phyloP scores from a whole-genome alignment of 1,140 invertebrate species.

The Argopecten irradians region DNA sequence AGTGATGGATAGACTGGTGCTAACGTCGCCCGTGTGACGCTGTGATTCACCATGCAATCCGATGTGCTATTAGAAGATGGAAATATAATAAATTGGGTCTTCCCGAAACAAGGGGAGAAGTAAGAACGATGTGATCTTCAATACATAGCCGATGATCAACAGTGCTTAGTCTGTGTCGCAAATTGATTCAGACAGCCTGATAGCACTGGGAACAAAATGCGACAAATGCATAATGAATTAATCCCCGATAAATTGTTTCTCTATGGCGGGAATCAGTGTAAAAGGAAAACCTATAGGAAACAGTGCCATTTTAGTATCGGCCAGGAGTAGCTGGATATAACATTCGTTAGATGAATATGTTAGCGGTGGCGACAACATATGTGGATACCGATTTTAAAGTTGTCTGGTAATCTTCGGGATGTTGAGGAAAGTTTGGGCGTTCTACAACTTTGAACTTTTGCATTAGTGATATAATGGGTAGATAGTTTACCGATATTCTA shows the following conservation, averaged over 20 bases:
- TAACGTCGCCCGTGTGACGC: neutral
- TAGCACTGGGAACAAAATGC: neutral
- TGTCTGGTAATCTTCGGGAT: neutral
- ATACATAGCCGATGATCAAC: neutral
- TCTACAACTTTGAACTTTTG: no score
- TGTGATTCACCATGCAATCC: neutral
- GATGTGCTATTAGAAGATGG: neutral
- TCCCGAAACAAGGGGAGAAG: neutral
- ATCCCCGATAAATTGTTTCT: neutral
- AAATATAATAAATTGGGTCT: conserved; percentile 4
- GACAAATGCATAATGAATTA: conserved; percentile 18
- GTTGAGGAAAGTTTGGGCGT: neutral
- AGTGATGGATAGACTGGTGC: neutral
- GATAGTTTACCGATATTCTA: no score
- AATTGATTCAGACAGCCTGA: neutral
- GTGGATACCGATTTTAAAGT: neutral
- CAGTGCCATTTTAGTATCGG: neutral
- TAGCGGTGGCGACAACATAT: neutral
- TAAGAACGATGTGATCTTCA: neutral
- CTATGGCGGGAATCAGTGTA: neutral
- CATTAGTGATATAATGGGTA: no score
- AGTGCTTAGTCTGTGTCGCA: neutral
- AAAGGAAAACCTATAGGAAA: neutral
- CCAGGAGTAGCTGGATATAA: neutral
- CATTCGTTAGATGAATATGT: neutral